Percentiles rank a stretch among this genome's conserved stretches.
Evolutionary conservation across 1,140 invertebrate species (phyloP).

Genomic region (Ips typographus): DNA sequence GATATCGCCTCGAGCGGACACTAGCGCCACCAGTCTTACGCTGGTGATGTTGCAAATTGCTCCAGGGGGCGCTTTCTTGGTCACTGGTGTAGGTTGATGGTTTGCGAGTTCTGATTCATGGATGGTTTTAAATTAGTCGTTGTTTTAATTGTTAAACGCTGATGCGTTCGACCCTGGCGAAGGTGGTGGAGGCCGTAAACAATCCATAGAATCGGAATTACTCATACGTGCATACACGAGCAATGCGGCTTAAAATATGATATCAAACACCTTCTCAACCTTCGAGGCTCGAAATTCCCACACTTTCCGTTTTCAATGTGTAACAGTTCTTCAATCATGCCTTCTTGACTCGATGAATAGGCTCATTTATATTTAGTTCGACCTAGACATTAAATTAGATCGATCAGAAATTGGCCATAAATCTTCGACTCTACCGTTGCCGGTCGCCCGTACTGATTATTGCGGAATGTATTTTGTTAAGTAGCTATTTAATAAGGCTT

Average conservation of each 20-base stretch:
- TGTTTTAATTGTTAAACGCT: no score
- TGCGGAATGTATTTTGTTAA: conserved; percentile 18
- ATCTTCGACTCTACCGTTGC: conserved; percentile 20
- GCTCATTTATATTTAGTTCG: conserved; percentile 33
- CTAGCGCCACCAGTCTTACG: conserved; percentile 18
- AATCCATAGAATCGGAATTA: conserved; percentile 9
- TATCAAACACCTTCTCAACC: conserved; percentile 32
- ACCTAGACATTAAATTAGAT: conserved; percentile 38
- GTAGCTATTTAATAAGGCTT: conserved; percentile 3
- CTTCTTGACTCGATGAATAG: conserved; percentile 35
- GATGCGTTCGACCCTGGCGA: no score
- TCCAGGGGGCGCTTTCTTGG: no score
- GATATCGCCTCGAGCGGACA: conserved; percentile 10
- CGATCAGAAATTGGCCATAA: conserved; percentile 31
- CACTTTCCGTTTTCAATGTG: conserved; percentile 35
- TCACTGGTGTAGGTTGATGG: no score
- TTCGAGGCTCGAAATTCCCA: conserved; percentile 35
- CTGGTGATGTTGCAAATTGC: neutral
- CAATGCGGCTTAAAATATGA: conserved; percentile 18
- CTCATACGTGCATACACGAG: conserved; percentile 4
- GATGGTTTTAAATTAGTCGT: no score
- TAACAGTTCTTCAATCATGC: conserved; percentile 35
- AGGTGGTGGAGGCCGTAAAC: neutral
- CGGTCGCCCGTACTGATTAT: conserved; percentile 10
- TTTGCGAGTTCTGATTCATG: no score